Conservation (phyloP, 2,888 invertebrate genomes). For the Prosapia bicincta region DNA sequence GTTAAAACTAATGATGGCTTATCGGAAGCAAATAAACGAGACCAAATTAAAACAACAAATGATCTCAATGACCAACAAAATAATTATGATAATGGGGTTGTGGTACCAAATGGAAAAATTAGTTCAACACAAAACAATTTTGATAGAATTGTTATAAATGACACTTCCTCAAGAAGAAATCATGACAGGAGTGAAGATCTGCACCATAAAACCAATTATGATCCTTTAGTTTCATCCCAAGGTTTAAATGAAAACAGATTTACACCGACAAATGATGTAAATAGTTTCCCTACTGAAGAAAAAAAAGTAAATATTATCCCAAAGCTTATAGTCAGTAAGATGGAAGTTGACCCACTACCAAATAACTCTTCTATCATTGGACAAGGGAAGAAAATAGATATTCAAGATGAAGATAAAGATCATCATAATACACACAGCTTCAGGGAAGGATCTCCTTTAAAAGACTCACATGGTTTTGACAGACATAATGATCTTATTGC, state of each 20-base stretch:
- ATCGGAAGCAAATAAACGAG: conserved; percentile 6
- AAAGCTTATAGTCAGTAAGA: conserved; percentile 4
- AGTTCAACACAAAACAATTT: conserved; percentile 12
- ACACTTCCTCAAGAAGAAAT: conserved; percentile 19
- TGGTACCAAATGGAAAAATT: conserved; percentile 9
- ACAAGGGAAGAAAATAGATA: background rate
- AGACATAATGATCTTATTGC: background rate
- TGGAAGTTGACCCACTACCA: conserved; percentile 18
- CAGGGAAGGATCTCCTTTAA: conserved; percentile 26
- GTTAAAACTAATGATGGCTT: background rate
- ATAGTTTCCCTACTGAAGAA: conserved; percentile 12
- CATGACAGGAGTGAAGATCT: conserved; percentile 11
- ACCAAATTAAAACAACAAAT: conserved; percentile 15
- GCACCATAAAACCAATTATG: background rate
- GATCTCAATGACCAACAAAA: conserved; percentile 15
- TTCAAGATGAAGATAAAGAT: background rate
- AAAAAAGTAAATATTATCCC: background rate
- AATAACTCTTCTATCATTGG: background rate
- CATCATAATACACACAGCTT: conserved; percentile 38
- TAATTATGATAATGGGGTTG: background rate
- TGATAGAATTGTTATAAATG: conserved; percentile 18
- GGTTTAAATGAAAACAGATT: background rate
- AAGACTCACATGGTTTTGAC: conserved; percentile 8
- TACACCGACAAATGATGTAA: background rate
- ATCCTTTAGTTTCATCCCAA: background rate